These are phyloP conservation scores for Acrossocheilus fasciatus DNA, from an alignment of 2,797 vertebrate species.

Conservation along the genomic window DNA sequence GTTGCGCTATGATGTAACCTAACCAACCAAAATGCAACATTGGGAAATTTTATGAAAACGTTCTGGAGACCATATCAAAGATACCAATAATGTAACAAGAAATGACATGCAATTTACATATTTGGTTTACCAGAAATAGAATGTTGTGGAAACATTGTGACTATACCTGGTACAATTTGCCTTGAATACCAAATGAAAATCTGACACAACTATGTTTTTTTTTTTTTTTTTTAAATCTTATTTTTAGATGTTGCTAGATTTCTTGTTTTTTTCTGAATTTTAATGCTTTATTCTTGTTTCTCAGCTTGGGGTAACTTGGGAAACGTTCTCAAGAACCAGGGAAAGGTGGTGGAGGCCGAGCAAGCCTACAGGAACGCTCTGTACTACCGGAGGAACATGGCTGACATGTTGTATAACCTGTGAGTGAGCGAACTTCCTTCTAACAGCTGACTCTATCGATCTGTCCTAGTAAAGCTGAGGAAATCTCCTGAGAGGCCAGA, in stretches of 20 bases:
- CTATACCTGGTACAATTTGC: background rate
- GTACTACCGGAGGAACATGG: slow-evolving; percentile 99
- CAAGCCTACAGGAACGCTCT: slow-evolving; percentile 96
- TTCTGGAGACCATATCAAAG: background rate
- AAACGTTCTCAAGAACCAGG: slow-evolving; percentile 99
- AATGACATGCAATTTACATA: background rate
- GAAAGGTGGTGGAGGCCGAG: slow-evolving; percentile 94
- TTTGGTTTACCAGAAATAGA: background rate
- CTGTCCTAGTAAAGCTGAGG: slow-evolving; percentile 10
- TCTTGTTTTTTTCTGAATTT: slow-evolving; percentile 39
- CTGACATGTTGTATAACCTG: slow-evolving; percentile 99
- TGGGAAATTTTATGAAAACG: background rate
- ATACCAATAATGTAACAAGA: background rate
- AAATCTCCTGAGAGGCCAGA: slow-evolving; percentile 16
- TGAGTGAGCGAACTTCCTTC: slow-evolving; percentile 79
- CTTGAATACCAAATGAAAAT: background rate
- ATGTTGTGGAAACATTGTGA: background rate
- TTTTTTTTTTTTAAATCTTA: too few species aligned
- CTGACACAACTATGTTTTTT: background rate
- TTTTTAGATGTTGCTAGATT: background rate
- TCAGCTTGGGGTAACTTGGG: slow-evolving; percentile 99
- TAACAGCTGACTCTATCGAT: slow-evolving; percentile 10
- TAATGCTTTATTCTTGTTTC: slow-evolving; percentile 70
- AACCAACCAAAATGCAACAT: slow-evolving; percentile 3
- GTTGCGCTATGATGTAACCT: background rate